Conservation (phyloP, 2,113 vertebrate species). For the Entelurus aequoreus region DNA sequence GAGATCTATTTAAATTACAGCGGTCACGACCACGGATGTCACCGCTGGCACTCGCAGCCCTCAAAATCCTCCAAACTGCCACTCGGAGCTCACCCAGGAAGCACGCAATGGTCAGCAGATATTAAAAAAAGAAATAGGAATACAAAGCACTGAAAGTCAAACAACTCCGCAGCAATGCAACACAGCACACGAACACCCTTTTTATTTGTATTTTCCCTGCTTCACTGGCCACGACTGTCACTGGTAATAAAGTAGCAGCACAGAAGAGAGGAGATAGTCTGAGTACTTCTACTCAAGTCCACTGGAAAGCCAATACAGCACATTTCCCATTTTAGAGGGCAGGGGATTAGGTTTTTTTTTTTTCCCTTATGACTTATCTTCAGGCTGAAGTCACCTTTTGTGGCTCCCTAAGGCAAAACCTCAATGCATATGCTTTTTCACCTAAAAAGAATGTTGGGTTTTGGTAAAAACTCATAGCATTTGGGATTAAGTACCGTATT, state of each 20-base stretch:
- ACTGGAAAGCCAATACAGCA: constrained; percentile 28
- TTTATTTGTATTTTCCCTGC: constrained; percentile 41
- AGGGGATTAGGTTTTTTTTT: constrained; percentile 27
- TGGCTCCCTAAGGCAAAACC: constrained; percentile 4
- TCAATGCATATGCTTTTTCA: neutral
- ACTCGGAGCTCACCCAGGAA: neutral
- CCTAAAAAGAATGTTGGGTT: neutral
- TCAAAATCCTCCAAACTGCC: neutral
- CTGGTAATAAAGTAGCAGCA: constrained; percentile 33
- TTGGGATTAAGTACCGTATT: neutral
- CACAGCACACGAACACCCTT: constrained; percentile 36
- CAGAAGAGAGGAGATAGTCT: neutral
- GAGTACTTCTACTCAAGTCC: constrained; percentile 6
- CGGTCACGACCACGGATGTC: neutral
- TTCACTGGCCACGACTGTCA: constrained; percentile 50
- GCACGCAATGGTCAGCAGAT: neutral
- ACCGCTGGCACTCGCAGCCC: neutral
- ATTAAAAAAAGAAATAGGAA: neutral
- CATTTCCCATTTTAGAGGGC: constrained; percentile 27
- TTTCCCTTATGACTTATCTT: constrained; percentile 19
- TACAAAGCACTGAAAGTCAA: neutral
- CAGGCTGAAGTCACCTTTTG: constrained; percentile 28
- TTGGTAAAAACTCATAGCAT: no score
- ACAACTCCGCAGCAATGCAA: constrained; percentile 20
- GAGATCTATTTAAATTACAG: constrained; percentile 1